phyloP scores from a whole-genome alignment of 2,797 vertebrate genomes.

The Peromyscus melanophrys region DNA sequence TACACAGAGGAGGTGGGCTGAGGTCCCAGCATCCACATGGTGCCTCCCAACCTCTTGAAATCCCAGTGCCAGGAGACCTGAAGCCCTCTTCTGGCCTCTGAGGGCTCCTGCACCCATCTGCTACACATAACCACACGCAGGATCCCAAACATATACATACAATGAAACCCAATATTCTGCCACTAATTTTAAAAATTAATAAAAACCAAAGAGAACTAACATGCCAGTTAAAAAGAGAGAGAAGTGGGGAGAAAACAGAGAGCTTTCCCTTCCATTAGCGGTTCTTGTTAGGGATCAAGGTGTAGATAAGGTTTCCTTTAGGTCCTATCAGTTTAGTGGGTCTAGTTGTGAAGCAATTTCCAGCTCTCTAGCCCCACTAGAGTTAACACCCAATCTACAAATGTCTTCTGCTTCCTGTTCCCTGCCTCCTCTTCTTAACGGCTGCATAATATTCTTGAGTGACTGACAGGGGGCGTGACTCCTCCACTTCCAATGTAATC shows the following conservation, averaged over 20 bases:
- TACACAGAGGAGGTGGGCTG: not conserved
- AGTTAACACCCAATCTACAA: slow-evolving; percentile 73
- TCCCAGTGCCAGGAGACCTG: not conserved
- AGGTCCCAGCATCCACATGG: not conserved
- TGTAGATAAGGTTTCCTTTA: slow-evolving; percentile 70
- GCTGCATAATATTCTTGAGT: slow-evolving; percentile 46
- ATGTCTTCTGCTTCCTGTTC: slow-evolving; percentile 23
- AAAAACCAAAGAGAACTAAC: not conserved
- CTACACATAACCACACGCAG: not conserved
- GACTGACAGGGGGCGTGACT: slow-evolving; percentile 21
- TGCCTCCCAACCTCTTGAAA: not conserved
- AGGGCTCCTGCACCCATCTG: not conserved
- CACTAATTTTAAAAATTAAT: not conserved
- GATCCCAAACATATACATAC: not conserved
- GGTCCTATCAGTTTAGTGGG: slow-evolving; percentile 65
- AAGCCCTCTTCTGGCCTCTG: not conserved
- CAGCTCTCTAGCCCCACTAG: slow-evolving; percentile 48
- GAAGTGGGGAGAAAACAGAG: not conserved
- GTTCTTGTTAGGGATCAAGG: slow-evolving; percentile 46
- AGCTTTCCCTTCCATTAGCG: slow-evolving; percentile 78
- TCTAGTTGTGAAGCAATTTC: slow-evolving; percentile 80
- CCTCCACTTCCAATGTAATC: slow-evolving; percentile 58
- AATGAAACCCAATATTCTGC: not conserved
- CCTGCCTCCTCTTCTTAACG: slow-evolving; percentile 69
- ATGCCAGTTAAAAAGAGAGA: not conserved